phyloP scores from a whole-genome alignment of 2,888 invertebrate species.

The Mystacides longicornis region DNA sequence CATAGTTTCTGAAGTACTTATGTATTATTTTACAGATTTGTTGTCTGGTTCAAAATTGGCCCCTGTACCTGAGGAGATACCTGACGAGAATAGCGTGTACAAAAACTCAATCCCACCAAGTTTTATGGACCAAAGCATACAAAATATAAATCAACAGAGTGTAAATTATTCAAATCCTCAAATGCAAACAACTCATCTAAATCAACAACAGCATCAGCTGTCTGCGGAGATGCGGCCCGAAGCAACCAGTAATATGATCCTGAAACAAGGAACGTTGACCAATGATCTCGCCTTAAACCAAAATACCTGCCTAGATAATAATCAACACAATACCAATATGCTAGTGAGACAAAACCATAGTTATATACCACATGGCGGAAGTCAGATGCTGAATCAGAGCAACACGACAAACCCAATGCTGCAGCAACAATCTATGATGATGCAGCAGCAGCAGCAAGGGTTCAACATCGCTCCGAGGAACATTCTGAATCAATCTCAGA shows the following conservation, averaged over 20 bases:
- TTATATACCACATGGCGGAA: constrained; percentile 6
- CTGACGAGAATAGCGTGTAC: constrained; percentile 21
- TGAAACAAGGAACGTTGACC: constrained; percentile 17
- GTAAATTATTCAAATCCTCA: constrained; percentile 34
- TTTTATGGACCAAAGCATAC: constrained; percentile 21
- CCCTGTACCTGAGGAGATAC: constrained; percentile 52
- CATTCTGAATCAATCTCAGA: constrained; percentile 9
- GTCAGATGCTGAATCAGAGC: constrained; percentile 6
- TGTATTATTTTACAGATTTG: constrained; percentile 39
- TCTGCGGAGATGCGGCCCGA: constrained; percentile 27
- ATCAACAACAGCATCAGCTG: constrained; percentile 36
- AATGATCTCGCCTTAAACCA: constrained; percentile 6
- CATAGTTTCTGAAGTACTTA: neutral
- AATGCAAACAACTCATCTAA: constrained; percentile 36
- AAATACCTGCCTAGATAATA: constrained; percentile 8
- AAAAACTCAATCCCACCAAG: constrained; percentile 19
- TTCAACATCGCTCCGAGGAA: constrained; percentile 14
- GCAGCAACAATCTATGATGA: constrained; percentile 17
- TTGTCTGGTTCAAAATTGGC: constrained; percentile 50
- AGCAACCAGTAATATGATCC: constrained; percentile 20
- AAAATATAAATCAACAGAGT: constrained; percentile 35
- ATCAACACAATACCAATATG: constrained; percentile 8
- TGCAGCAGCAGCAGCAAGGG: constrained; percentile 19
- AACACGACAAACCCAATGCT: constrained; percentile 8
- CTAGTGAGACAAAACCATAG: constrained; percentile 14